phyloP scores from a whole-genome alignment of 2,113 vertebrate species.

The Glareola pratincola region DNA sequence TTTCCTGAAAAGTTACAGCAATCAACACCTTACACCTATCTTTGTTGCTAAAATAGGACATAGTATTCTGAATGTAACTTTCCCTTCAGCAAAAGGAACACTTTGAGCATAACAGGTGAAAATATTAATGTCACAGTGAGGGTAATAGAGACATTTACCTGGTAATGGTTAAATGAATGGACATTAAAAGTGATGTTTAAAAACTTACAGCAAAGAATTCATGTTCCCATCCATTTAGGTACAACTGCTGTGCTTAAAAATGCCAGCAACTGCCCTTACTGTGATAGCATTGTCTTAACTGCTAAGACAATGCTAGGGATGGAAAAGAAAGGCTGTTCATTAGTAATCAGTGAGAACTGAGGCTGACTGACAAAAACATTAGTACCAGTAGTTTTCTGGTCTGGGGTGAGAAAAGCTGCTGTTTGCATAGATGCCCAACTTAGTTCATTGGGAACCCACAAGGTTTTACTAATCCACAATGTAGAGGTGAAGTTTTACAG shows the following conservation, averaged over 20 bases:
- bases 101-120: background rate
- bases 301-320: background rate
- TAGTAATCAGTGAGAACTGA: slow-evolving; percentile 11
- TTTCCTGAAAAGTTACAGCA: background rate
- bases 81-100: background rate
- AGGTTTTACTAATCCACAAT: background rate
- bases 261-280: background rate
- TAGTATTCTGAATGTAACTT: background rate
- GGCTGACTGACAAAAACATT: background rate
- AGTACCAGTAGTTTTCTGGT: background rate
- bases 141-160: background rate
- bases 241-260: background rate
- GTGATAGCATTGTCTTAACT: background rate
- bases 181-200: background rate
- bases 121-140: background rate
- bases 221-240: background rate
- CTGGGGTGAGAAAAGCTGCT: background rate
- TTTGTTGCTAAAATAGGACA: background rate
- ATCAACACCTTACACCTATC: background rate
- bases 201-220: background rate
- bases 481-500: background rate
- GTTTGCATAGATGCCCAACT: background rate
- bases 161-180: background rate
- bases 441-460: background rate
- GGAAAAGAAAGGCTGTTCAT: background rate